phyloP scores from a whole-genome alignment of 2,888 invertebrate species.

The Dorcus hopei region DNA sequence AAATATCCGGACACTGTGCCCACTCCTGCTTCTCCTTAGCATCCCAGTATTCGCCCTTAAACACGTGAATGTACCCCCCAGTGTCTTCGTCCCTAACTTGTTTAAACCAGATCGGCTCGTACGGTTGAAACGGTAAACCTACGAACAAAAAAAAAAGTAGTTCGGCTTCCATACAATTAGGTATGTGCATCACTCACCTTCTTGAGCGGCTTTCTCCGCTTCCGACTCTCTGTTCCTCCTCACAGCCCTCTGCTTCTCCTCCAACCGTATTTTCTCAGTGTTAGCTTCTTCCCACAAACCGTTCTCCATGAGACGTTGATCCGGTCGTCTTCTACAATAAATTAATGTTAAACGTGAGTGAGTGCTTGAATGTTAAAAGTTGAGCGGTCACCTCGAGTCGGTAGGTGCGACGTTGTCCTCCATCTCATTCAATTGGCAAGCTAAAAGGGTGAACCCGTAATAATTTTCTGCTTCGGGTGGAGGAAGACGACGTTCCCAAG shows the following conservation, averaged over 20 bases:
- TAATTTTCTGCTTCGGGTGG: conserved; percentile 68
- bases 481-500: conserved; percentile 84
- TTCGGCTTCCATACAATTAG: no score
- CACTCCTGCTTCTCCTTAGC: conserved; percentile 86
- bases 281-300: conserved; percentile 92
- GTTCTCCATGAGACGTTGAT: conserved; percentile 97
- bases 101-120: conserved; percentile 87
- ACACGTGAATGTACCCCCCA: conserved; percentile 72
- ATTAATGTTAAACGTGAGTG: neutral
- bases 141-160: conserved; percentile 16
- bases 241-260: conserved; percentile 90
- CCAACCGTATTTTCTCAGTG: conserved; percentile 76
- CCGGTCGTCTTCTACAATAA: conserved; percentile 66
- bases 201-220: conserved; percentile 67
- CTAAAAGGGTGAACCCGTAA: conserved; percentile 93
- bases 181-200: conserved; percentile 42
- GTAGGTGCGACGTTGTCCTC: conserved; percentile 93
- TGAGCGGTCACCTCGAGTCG: conserved; percentile 67
- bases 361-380: neutral
- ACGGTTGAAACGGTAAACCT: conserved; percentile 64
- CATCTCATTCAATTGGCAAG: conserved; percentile 93
- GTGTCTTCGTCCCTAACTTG: conserved; percentile 74
- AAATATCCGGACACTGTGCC: conserved; percentile 89
- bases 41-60: conserved; percentile 89
- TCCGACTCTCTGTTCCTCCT: conserved; percentile 76